Evolutionary conservation across 1,140 invertebrate genomes (phyloP), one percentile per base, ranked within the genome.

Genomic region (Leptonema lineaticorne): DNA sequence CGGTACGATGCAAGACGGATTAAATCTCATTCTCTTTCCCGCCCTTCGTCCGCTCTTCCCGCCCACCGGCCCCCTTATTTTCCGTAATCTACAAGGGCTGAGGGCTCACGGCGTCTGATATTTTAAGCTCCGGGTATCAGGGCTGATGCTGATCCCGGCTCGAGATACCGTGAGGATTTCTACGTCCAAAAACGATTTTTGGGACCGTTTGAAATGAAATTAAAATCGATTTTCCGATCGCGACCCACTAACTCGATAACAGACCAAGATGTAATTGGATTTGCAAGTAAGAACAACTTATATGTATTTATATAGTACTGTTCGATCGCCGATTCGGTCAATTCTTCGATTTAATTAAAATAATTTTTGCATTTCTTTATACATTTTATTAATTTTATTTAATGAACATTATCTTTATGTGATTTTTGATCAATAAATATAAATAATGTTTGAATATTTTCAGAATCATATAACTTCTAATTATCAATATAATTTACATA

Each of bases 51-150:
- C 14, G 29, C 4, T 2, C 37, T 3, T 14, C 37, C 37, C 37
- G 4, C 3, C 50, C 50, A 20, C 20, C 11, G 20, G 50, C 24
- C 37, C 37, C 37, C 30, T 5, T 33, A 33, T 5, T 11, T 9
- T 28, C 27, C 14, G 26, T 67, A 60, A 67, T 67, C 66, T 45
- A 67, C 53, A 67, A 67, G 56, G 66, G 59, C 57, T 67, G 56
- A 30, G 33, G 57, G 37, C 58, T 60, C 56, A 67, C 57, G 41
- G 66, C 66, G 60, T 59, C 66, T 29, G 66, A 67, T 67, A 67
- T 67, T 67, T 67, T 67, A 67, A 67, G 66, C 66, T 57, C 56
- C 28, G 56, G 37, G 29, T 48, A 60, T 67, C 56, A 50, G 56
- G 59, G 57, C 57, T 67, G 57, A 60, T 59, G 66, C 66, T 53